A percentile compares a stretch with the other conserved stretches of the same genome.
phyloP scores from a whole-genome alignment of 2,797 vertebrate species.

The Salarias fasciatus region DNA sequence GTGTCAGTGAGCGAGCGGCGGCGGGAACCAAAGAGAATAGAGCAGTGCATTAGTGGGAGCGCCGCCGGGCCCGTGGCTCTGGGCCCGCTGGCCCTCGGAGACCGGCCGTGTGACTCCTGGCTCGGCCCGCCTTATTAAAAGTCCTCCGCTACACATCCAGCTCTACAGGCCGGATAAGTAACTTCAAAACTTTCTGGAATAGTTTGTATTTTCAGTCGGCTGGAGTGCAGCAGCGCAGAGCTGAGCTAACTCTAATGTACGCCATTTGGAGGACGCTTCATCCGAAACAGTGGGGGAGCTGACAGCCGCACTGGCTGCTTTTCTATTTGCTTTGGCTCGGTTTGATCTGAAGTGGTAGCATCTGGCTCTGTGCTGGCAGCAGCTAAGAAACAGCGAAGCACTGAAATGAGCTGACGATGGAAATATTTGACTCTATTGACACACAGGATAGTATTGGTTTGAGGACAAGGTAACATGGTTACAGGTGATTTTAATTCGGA shows the following conservation, averaged over 20 bases:
- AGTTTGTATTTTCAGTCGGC: constrained; percentile 32
- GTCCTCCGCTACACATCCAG: constrained; percentile 52
- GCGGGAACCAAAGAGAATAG: constrained; percentile 5
- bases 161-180: constrained; percentile 27
- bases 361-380: too few relatives aligned
- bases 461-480: too few relatives aligned
- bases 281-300: constrained; percentile 8
- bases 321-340: too few relatives aligned
- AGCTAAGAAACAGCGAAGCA: too few relatives aligned
- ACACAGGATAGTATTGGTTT: too few relatives aligned
- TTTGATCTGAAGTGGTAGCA: too few relatives aligned
- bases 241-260: constrained; percentile 18
- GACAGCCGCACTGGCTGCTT: too few relatives aligned
- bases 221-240: constrained; percentile 26
- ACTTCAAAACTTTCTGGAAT: constrained; percentile 39
- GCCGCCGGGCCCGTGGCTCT: constrained; percentile 25
- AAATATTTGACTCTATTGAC: too few relatives aligned
- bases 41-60: constrained; percentile 23
- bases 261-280: constrained; percentile 12
- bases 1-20: constrained; percentile 14
- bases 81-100: constrained; percentile 39
- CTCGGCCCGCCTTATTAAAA: constrained; percentile 56
- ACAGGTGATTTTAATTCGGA: too few relatives aligned
- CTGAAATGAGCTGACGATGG: too few relatives aligned
- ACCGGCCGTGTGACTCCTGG: constrained; percentile 41